A percentile compares a stretch with the other conserved stretches of the same genome.
Evolutionary conservation across 2,797 vertebrate species (phyloP).

Genomic region (Onychomys arenicola): DNA sequence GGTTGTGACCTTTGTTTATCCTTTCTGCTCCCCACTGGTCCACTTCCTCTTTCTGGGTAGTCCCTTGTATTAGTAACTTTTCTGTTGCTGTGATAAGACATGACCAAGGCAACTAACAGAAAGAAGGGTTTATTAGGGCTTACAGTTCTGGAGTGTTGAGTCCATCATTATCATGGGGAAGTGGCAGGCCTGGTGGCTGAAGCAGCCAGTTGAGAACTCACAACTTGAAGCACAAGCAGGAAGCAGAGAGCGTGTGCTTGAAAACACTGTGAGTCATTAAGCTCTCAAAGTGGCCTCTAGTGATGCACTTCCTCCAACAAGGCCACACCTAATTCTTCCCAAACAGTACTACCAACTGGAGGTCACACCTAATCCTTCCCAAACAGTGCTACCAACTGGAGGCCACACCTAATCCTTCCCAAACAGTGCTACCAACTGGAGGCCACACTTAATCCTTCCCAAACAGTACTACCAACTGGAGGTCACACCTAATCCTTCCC

Average conservation of each 20-base stretch:
- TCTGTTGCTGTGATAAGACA: no score
- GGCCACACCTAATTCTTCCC: neutral
- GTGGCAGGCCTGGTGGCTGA: neutral
- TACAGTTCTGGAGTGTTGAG: neutral
- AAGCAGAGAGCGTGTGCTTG: neutral
- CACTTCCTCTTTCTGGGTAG: neutral
- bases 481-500: neutral
- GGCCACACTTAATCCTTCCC: neutral
- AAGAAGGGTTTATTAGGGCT: neutral
- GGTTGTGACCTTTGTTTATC: neutral
- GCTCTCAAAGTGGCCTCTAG: neutral
- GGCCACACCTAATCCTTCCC: no score
- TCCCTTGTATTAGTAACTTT: neutral
- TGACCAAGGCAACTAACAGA: neutral
- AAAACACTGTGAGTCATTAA: neutral
- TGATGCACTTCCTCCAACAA: neutral
- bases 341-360: neutral
- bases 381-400: neutral
- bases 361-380: neutral
- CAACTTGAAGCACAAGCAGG: neutral
- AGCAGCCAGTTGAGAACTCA: neutral
- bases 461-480: neutral
- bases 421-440: no score
- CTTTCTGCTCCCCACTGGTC: neutral
- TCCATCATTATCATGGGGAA: neutral